Conservation (phyloP, 2,888 invertebrate genomes). For the Stenodera caucasica region DNA sequence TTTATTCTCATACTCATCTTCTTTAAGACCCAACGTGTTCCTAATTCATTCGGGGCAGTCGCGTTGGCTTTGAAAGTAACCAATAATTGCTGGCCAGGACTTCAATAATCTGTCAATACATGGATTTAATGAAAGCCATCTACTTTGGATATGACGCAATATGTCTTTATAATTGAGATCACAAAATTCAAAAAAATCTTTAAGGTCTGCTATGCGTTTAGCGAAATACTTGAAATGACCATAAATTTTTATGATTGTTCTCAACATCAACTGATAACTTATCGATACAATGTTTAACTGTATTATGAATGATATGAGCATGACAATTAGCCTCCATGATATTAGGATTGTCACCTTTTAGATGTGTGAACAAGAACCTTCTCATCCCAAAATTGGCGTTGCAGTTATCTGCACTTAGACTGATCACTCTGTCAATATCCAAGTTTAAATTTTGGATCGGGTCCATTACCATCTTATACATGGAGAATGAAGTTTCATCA, state of each 20-base stretch:
- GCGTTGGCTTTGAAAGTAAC: background rate
- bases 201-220: background rate
- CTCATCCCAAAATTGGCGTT: background rate
- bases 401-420: conserved; percentile 8
- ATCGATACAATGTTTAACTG: background rate
- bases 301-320: background rate
- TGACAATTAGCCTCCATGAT: background rate
- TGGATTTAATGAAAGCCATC: conserved; percentile 4
- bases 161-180: conserved; percentile 1
- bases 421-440: background rate
- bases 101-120: background rate
- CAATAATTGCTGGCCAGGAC: background rate
- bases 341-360: background rate
- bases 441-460: background rate
- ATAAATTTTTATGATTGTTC: background rate
- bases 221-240: background rate
- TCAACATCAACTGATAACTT: conserved; percentile 3
- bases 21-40: background rate
- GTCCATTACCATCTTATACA: background rate
- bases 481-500: background rate
- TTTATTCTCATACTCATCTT: background rate
- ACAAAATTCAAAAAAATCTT: conserved; percentile 4
- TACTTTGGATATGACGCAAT: background rate
- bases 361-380: background rate
- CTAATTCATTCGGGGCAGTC: background rate